Evolutionary conservation across 2,113 vertebrate genomes (phyloP).

Genomic region (Plecturocebus donacophilus): DNA sequence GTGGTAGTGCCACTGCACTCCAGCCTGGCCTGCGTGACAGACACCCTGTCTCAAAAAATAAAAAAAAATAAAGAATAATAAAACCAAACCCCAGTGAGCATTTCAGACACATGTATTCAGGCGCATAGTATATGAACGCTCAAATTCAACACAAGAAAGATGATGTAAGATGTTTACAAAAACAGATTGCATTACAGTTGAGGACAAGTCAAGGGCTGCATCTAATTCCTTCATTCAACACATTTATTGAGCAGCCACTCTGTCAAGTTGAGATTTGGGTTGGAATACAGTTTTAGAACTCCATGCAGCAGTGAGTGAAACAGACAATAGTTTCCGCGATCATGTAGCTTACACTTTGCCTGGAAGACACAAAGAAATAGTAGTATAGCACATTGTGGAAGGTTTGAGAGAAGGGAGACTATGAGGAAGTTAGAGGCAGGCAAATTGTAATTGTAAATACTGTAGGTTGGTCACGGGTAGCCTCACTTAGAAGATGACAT

Average conservation of each 20-base stretch:
- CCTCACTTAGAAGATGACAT: neutral
- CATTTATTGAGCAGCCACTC: neutral
- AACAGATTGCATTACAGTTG: neutral
- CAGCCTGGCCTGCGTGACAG: no score
- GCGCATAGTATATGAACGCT: neutral
- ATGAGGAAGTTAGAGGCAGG: no score
- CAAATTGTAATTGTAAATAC: neutral
- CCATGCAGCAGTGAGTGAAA: no score
- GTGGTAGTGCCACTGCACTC: no score
- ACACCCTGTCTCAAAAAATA: no score
- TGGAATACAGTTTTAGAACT: neutral
- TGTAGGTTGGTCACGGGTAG: neutral
- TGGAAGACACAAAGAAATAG: neutral
- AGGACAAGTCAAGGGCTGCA: neutral
- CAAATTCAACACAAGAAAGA: neutral
- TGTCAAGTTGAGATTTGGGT: neutral
- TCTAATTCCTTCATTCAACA: neutral
- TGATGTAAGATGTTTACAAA: neutral
- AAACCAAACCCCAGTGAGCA: neutral
- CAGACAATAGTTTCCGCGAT: neutral
- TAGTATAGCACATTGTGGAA: neutral
- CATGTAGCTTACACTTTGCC: neutral
- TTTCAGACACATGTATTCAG: neutral
- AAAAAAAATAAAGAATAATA: no score
- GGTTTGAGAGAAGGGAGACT: neutral